Percentiles rank a stretch among this genome's conserved stretches.
These are phyloP conservation scores for Cyanoliseus patagonus DNA, from an alignment of 2,113 vertebrate genomes.

Conservation along the genomic window DNA sequence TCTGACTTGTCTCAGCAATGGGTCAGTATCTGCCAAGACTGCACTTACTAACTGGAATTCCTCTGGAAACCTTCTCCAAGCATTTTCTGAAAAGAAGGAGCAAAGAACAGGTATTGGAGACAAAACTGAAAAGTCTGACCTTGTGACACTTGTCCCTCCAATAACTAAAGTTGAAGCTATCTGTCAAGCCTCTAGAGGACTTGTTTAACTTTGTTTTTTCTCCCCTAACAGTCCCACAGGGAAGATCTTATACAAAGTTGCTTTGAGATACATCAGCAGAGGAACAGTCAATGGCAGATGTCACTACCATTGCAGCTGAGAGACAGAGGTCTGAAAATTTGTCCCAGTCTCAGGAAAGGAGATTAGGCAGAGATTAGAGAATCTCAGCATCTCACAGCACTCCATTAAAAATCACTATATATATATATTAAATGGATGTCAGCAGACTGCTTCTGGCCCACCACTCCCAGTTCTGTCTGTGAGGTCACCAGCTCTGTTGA, in stretches of 20 bases:
- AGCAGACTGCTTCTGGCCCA: not conserved
- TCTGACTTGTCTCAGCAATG: not conserved
- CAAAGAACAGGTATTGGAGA: not conserved
- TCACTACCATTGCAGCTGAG: not conserved
- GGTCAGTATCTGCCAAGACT: not conserved
- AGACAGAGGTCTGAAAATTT: not conserved
- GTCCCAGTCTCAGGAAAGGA: not conserved
- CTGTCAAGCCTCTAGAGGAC: not conserved
- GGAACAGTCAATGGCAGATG: not conserved
- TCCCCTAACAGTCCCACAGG: not conserved
- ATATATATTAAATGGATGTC: not conserved
- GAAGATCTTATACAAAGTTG: not conserved
- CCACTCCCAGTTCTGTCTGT: accelerated
- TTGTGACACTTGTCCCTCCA: not conserved
- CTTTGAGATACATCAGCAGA: not conserved
- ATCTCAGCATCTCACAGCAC: not conserved
- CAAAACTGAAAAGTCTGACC: not conserved
- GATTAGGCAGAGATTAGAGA: not conserved
- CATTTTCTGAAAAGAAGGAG: not conserved
- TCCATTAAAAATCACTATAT: not conserved
- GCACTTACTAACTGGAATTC: not conserved
- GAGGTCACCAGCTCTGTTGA: not conserved
- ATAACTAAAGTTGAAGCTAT: not conserved
- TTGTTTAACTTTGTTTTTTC: not conserved
- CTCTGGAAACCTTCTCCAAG: not conserved